Evolutionary conservation across 2,888 invertebrate species (phyloP).

Genomic region (Lithosia quadra): DNA sequence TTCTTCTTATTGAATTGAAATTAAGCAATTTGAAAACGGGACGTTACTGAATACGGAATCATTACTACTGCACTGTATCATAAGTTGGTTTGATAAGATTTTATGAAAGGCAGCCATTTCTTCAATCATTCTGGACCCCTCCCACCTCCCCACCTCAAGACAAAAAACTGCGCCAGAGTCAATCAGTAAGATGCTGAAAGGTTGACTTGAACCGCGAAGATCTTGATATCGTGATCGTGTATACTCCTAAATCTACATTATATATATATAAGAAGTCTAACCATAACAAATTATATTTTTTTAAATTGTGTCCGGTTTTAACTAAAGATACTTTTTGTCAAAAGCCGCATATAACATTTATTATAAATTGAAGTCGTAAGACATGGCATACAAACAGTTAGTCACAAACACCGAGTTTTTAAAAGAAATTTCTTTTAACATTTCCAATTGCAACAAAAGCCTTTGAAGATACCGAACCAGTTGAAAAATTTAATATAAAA

Average conservation of each 20-base stretch:
- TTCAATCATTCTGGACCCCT: too few species aligned
- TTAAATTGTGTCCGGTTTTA: constrained; percentile 1
- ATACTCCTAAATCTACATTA: not conserved
- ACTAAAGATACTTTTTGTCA: not conserved
- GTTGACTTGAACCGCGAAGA: not conserved
- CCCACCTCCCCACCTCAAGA: not conserved
- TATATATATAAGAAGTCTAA: not conserved
- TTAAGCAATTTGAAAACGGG: too few species aligned
- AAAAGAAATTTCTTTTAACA: constrained; percentile 17
- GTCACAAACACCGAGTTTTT: constrained; percentile 15
- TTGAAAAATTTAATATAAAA: constrained; percentile 20
- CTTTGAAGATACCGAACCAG: constrained; percentile 32
- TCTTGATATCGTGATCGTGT: not conserved
- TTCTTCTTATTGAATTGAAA: too few species aligned
- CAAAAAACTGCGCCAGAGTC: not conserved
- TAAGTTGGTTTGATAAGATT: too few species aligned
- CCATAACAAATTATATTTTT: constrained; percentile 2
- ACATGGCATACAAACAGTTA: constrained; percentile 10
- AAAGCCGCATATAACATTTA: not conserved
- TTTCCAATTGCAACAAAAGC: constrained; percentile 12
- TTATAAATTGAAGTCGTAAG: constrained; percentile 6
- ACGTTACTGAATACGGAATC: too few species aligned
- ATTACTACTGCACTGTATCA: too few species aligned
- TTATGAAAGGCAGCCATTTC: not conserved
- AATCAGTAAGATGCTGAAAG: not conserved